Conservation (phyloP, 2,888 invertebrate genomes). For the Melieria picta region DNA sequence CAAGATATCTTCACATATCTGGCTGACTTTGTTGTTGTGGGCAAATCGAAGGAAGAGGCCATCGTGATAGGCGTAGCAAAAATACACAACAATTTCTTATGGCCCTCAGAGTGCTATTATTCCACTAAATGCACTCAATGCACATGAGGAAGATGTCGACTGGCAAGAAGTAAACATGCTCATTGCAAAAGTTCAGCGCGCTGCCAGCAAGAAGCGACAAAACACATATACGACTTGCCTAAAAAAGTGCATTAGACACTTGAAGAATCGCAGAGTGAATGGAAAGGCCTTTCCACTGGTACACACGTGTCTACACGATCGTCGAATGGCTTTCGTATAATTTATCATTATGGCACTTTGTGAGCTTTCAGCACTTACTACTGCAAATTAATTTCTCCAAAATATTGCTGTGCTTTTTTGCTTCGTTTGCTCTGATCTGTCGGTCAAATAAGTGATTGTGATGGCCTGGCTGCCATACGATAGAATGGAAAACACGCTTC, state of each 20-base stretch:
- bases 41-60: conserved; percentile 11
- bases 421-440: too few relatives aligned
- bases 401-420: conserved; percentile 8
- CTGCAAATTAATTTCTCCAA: conserved; percentile 12
- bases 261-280: not conserved
- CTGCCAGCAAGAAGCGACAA: not conserved
- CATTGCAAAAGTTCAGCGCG: not conserved
- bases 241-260: not conserved
- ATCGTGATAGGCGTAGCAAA: conserved; percentile 28
- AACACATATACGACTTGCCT: not conserved
- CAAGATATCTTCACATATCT: conserved; percentile 33
- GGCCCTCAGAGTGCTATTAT: conserved; percentile 21
- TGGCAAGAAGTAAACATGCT: conserved; percentile 14
- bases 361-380: conserved; percentile 41
- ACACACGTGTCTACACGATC: not conserved
- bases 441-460: too few relatives aligned
- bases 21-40: not conserved
- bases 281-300: not conserved
- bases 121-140: conserved; percentile 11
- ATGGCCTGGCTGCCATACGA: too few relatives aligned
- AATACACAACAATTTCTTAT: conserved; percentile 20
- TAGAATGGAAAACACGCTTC: too few relatives aligned
- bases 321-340: conserved; percentile 33
- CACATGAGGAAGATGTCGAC: too few relatives aligned
- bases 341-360: conserved; percentile 43